Evolutionary conservation across 1,140 invertebrate genomes (phyloP), one percentile per base, ranked within the genome.

Genomic region (Bombus picipes): DNA sequence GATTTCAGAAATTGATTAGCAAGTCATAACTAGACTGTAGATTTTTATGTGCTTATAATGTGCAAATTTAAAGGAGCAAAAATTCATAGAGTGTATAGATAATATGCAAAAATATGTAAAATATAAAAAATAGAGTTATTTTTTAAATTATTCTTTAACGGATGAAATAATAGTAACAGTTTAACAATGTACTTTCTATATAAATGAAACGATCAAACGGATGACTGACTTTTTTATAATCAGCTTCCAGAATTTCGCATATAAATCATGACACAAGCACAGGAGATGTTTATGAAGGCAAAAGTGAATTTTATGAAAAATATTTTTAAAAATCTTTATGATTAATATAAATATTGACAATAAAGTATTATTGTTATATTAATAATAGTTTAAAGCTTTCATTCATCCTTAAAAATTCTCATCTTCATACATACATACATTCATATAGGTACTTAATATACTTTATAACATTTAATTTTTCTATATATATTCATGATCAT

Each of bases 271-370:
- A 28, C 18, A 22, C 34, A 39, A 28, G 9, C 32, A 28, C 10
- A 28, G 32, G 68, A 34, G 34, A 70, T 70, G 68, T 70, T 28
- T 4, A 41, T 71, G 37, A 71, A 71, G 39, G 39, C 37, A 41
- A 12, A 37, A 39, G 37, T 71, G 39, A 71, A 71, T 41, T 41
- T 70, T 71, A 41, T 71, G 25, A 28, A 13, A 41, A 39, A 71
- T 41, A 71, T 71, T 25, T 71, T 41, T 15, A 39, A 37, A 41
- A 71, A 39, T 41, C 70, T 70, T 70, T 71, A 71, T 71, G 70
- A 28, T 71, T 71, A 15, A 71, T 71, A 71, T 71, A 71, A 71
- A 71, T 15, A 71, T 71, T 71, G 70, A 71, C 70, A 71, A 71
- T 71, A 28, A 39, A 70, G 12, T 41, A 13, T 39, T n/a, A 28